Evolutionary conservation across 2,888 invertebrate species (phyloP).

Genomic region (Sinohyriopsis cumingii): DNA sequence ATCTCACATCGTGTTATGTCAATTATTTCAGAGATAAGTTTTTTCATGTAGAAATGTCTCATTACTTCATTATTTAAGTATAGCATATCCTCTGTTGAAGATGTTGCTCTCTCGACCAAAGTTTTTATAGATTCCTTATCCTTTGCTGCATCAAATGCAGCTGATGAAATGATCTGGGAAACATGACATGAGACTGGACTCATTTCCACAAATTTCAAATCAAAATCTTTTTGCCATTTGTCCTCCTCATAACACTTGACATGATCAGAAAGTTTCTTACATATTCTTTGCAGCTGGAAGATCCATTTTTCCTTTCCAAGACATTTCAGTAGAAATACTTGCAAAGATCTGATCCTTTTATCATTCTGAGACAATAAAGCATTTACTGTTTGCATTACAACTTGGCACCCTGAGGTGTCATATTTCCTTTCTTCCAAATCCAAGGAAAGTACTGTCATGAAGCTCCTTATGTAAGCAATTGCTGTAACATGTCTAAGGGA

Average conservation of each 20-base stretch:
- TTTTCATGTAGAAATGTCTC: slow-evolving; percentile 17
- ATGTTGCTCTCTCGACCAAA: background rate
- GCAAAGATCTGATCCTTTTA: background rate
- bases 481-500: too few species aligned
- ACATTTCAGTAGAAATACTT: slow-evolving; percentile 10
- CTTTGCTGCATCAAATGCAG: background rate
- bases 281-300: background rate
- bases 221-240: slow-evolving; percentile 1
- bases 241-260: slow-evolving; percentile 3
- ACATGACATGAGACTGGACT: slow-evolving; percentile 5
- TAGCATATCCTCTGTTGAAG: background rate
- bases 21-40: slow-evolving; percentile 5
- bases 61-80: slow-evolving; percentile 7
- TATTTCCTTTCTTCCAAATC: too few species aligned
- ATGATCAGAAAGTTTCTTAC: too few species aligned
- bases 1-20: slow-evolving; percentile 7
- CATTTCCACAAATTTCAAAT: slow-evolving; percentile 4
- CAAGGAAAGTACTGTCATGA: too few species aligned
- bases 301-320: background rate
- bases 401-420: too few species aligned
- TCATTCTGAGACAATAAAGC: too few species aligned
- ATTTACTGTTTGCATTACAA: too few species aligned
- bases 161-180: background rate
- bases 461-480: too few species aligned
- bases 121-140: background rate